Percentiles rank a stretch among this genome's conserved stretches.
phyloP scores from a whole-genome alignment of 2,888 invertebrate species.

The Dermolepida albohirtum region DNA sequence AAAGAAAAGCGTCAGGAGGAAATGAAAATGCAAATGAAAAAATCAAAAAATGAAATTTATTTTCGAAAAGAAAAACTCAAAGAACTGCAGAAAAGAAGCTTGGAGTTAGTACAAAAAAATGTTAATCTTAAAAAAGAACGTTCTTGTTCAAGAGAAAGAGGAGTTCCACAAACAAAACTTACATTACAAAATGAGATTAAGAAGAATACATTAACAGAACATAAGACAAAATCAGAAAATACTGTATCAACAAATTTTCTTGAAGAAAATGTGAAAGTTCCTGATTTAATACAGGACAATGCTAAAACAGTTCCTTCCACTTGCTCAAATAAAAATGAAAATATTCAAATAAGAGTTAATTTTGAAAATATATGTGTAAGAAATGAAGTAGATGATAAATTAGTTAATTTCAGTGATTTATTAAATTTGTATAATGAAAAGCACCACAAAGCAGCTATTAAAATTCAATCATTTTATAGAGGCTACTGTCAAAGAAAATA shows the following conservation, averaged over 20 bases:
- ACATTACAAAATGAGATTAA: constrained; percentile 3
- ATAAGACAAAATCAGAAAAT: background rate
- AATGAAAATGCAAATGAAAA: constrained; percentile 59
- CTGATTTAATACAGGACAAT: constrained; percentile 36
- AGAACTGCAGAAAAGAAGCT: constrained; percentile 64
- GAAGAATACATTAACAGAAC: background rate
- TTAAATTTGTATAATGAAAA: constrained; percentile 7
- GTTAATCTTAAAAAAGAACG: constrained; percentile 57
- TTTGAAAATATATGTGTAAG: constrained; percentile 10
- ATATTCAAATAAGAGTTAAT: constrained; percentile 14
- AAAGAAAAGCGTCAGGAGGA: constrained; percentile 65
- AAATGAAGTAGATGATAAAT: background rate
- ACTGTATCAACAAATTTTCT: background rate
- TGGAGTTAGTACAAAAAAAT: constrained; percentile 65
- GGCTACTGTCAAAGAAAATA: constrained; percentile 51
- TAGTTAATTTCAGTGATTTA: constrained; percentile 8
- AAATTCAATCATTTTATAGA: constrained; percentile 54
- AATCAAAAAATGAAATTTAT: constrained; percentile 45
- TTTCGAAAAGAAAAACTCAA: constrained; percentile 58
- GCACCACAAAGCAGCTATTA: constrained; percentile 47
- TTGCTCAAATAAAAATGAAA: constrained; percentile 33
- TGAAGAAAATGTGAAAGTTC: constrained; percentile 22
- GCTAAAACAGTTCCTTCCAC: constrained; percentile 20
- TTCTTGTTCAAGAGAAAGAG: constrained; percentile 53
- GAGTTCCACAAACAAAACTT: background rate